A percentile compares a stretch with the other conserved stretches of the same genome.
phyloP scores from a whole-genome alignment of 1,140 invertebrate species.

The Drosophila biarmipes region DNA sequence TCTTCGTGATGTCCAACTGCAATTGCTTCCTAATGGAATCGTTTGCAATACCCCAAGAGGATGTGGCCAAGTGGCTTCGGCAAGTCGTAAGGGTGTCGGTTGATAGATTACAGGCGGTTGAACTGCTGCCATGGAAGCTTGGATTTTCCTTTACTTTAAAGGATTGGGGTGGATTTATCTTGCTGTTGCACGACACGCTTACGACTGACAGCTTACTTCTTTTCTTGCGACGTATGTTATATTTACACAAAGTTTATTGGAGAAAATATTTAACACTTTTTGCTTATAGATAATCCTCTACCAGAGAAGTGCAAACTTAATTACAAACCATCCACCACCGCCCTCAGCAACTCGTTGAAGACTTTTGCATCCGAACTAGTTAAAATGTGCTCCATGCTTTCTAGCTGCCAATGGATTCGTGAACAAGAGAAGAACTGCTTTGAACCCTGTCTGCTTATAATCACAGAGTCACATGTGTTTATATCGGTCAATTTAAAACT shows the following conservation, averaged over 20 bases:
- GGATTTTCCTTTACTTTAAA: constrained; percentile 65
- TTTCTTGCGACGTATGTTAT: constrained; percentile 60
- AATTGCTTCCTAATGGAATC: constrained; percentile 86
- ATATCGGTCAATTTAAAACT: constrained; percentile 84
- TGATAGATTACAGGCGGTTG: constrained; percentile 60
- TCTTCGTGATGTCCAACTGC: constrained; percentile 86
- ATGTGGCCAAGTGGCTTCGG: constrained; percentile 78
- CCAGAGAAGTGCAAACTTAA: constrained; percentile 85
- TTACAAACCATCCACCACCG: constrained; percentile 72
- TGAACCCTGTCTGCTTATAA: constrained; percentile 78
- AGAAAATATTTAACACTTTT: not conserved
- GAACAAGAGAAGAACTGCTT: constrained; percentile 64
- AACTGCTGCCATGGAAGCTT: constrained; percentile 76
- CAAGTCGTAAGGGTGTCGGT: constrained; percentile 54
- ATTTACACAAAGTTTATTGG: not conserved
- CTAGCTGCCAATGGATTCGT: constrained; percentile 81
- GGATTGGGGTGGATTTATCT: constrained; percentile 60
- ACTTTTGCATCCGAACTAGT: constrained; percentile 65
- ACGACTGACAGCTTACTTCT: constrained; percentile 72
- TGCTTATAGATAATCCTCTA: constrained; percentile 82
- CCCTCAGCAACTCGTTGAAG: constrained; percentile 59
- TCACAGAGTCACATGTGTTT: constrained; percentile 70
- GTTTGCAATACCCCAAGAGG: constrained; percentile 84
- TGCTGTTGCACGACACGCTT: constrained; percentile 72
- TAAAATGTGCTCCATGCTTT: constrained; percentile 85